Evolutionary conservation across 2,113 vertebrate genomes (phyloP), one percentile per base, ranked within the genome.

Genomic region (Barbus barbus): DNA sequence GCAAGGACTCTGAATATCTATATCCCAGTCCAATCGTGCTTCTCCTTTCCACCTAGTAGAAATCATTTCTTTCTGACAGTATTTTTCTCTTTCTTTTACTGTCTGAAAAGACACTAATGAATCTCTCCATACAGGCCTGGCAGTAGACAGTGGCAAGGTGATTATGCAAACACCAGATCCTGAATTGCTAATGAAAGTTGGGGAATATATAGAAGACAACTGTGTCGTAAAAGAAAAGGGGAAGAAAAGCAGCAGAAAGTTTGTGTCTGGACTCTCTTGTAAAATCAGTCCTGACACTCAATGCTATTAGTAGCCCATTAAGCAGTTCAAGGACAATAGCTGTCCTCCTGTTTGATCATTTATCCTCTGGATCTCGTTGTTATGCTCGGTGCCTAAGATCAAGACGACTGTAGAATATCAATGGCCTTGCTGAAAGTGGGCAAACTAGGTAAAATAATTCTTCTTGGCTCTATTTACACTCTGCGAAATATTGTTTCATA

Each of bases 291-390:
- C 88, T 91, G 91, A 92, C 92, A 90, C 87, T 74, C 38, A 79
- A 61, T 41, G 31, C 90, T 89, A 91, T 93, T 92, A 91, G 89
- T 90, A 86, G 77, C 69, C 88, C 86, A 91, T 94, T 92, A 93
- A 84, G 83, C 71, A 91, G 91, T 93, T 91, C 92, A 92, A 93
- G 92, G 91, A 91, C 91, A 91, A 91, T 86, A 78, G 87, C 87
- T 85, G 86, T 87, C 84, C 86, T 89, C 87, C 90, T 86, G 90
- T 92, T 84, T 90, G 90, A 91, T 93, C 89, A 91, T 90, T 89
- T 90, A 92, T 91, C 88, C 46, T 51, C 81, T 26, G 87, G 86
- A 93, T 91, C 85, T 84, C 76, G 87, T 91, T 18, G 78, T 91
- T 93, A 91, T 90, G 83, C 88, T 84, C 22, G 41, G 84, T 69